These are phyloP conservation scores for Cepaea nemoralis DNA, from an alignment of 1,140 invertebrate species.

Conservation along the genomic window DNA sequence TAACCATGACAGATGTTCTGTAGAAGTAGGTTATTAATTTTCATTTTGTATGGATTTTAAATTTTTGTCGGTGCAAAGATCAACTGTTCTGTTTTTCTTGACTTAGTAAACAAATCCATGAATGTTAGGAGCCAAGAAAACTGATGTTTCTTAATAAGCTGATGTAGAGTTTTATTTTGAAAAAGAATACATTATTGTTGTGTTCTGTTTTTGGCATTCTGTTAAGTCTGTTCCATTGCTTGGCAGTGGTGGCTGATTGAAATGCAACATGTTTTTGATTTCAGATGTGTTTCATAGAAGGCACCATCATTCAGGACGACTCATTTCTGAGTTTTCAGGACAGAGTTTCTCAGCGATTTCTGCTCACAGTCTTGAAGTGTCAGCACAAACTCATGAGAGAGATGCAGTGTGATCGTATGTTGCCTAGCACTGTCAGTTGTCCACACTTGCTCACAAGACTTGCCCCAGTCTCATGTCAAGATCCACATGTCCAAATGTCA, in stretches of 20 bases:
- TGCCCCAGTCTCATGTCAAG: neutral
- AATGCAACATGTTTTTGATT: constrained; percentile 23
- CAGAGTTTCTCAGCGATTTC: neutral
- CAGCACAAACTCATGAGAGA: neutral
- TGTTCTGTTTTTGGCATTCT: too few species aligned
- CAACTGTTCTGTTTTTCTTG: too few species aligned
- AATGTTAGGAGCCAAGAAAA: too few species aligned
- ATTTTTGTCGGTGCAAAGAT: too few species aligned
- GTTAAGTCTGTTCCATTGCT: neutral
- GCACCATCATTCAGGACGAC: neutral
- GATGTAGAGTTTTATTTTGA: too few species aligned
- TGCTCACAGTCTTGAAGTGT: neutral
- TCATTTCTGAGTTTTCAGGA: constrained; percentile 9
- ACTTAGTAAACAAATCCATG: too few species aligned
- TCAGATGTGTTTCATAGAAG: constrained; percentile 9
- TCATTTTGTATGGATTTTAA: too few species aligned
- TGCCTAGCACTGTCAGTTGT: neutral
- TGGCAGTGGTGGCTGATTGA: neutral
- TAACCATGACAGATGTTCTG: too few species aligned
- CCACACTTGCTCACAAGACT: constrained; percentile 16
- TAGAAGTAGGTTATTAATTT: too few species aligned
- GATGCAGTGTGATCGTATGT: neutral
- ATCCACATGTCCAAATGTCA: constrained; percentile 25
- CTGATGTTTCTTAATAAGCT: too few species aligned
- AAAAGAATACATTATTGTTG: too few species aligned